A percentile compares a stretch with the other conserved stretches of the same genome.
phyloP scores from a whole-genome alignment of 2,113 vertebrate genomes.

The Halichoerus grypus region DNA sequence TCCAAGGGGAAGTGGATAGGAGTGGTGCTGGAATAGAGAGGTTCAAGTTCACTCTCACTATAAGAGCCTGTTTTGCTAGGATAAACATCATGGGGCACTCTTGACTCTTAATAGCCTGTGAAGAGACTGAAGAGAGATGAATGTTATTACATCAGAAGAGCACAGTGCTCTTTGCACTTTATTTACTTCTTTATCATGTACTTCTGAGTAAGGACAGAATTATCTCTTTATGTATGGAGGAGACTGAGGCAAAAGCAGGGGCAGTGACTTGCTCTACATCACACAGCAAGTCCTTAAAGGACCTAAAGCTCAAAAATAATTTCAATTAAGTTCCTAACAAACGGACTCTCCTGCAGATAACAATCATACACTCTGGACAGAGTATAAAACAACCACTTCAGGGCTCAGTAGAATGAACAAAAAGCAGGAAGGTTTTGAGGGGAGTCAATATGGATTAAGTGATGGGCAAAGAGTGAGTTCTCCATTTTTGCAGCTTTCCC shows the following conservation, averaged over 20 bases:
- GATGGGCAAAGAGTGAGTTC: background rate
- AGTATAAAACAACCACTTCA: background rate
- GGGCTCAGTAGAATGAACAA: background rate
- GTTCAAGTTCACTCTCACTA: background rate
- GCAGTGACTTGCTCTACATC: background rate
- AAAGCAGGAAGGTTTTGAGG: background rate
- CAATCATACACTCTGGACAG: background rate
- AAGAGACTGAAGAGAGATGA: background rate
- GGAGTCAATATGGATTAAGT: background rate
- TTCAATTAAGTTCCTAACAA: background rate
- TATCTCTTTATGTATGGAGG: background rate
- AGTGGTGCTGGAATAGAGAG: rapidly evolving
- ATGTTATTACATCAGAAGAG: background rate
- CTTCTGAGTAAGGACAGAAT: background rate
- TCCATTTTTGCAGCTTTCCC: background rate
- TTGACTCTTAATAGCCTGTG: background rate
- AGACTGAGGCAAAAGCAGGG: background rate
- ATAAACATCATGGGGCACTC: background rate
- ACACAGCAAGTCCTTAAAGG: background rate
- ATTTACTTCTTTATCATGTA: background rate
- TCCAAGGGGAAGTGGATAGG: background rate
- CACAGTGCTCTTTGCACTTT: background rate
- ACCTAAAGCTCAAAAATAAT: background rate
- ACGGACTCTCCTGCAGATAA: background rate
- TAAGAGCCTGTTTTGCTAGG: background rate